These are phyloP conservation scores for Tokudaia tokunoshimensis DNA, from an alignment of 2,797 vertebrate species.

Conservation along the genomic window DNA sequence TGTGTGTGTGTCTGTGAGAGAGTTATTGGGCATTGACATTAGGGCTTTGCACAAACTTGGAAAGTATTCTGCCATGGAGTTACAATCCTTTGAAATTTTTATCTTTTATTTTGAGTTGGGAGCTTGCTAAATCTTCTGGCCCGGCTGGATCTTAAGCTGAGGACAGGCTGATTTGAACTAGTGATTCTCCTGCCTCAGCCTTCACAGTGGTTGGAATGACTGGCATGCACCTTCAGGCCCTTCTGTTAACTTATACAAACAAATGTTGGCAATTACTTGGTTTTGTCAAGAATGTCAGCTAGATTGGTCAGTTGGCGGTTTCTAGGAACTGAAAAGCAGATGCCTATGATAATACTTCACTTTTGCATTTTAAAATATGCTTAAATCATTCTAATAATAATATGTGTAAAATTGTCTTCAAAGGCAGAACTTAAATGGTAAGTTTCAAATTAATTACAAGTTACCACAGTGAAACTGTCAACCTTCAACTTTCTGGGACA, in stretches of 20 bases:
- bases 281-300: background rate
- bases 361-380: background rate
- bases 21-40: background rate
- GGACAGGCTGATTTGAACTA: background rate
- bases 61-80: background rate
- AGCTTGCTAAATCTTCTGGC: background rate
- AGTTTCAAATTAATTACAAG: slow-evolving; percentile 26
- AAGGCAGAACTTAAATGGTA: slow-evolving; percentile 16
- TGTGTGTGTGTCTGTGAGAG: background rate
- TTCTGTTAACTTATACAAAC: background rate
- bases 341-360: background rate
- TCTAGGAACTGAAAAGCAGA: slow-evolving; percentile 23
- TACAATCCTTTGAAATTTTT: background rate
- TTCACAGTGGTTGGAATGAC: background rate
- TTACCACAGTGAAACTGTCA: background rate
- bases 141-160: background rate
- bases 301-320: background rate
- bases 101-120: background rate
- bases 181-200: background rate
- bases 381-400: background rate
- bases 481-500: background rate
- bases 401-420: background rate
- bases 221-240: background rate
- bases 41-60: background rate
- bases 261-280: background rate